Conservation (phyloP, 2,888 invertebrate species). For the Aspidiotus rigidus region DNA sequence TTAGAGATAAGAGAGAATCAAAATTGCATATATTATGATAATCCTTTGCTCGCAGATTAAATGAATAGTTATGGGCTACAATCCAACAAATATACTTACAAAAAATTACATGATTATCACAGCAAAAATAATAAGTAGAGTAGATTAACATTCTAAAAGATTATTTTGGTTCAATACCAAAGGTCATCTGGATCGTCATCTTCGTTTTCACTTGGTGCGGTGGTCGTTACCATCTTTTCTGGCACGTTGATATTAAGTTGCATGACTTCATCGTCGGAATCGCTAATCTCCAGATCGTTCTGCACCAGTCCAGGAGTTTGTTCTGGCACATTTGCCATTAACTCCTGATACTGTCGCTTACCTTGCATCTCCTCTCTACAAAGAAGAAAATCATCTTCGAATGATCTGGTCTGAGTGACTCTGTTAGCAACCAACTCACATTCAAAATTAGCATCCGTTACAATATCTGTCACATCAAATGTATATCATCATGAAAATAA, state of each 20-base stretch:
- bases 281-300: constrained; percentile 66
- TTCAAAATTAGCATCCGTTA: neutral
- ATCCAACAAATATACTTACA: too few relatives aligned
- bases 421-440: constrained; percentile 10
- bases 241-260: constrained; percentile 39
- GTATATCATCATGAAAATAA: too few relatives aligned
- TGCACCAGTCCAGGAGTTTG: constrained; percentile 47
- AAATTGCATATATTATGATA: too few relatives aligned
- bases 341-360: constrained; percentile 20
- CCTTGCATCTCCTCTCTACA: constrained; percentile 26
- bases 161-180: constrained; percentile 46
- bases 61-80: too few relatives aligned
- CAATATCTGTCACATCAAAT: neutral
- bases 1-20: too few relatives aligned
- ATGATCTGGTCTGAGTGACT: constrained; percentile 15
- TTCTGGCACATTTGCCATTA: constrained; percentile 8
- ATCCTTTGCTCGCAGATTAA: too few relatives aligned
- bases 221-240: constrained; percentile 38
- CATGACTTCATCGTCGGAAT: constrained; percentile 58
- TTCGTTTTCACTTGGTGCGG: constrained; percentile 40
- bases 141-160: too few relatives aligned
- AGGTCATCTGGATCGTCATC: constrained; percentile 51
- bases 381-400: constrained; percentile 22
- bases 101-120: too few relatives aligned
- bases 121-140: too few relatives aligned